Conservation (phyloP, 2,113 vertebrate species). For the Brachionichthys hirsutus region DNA sequence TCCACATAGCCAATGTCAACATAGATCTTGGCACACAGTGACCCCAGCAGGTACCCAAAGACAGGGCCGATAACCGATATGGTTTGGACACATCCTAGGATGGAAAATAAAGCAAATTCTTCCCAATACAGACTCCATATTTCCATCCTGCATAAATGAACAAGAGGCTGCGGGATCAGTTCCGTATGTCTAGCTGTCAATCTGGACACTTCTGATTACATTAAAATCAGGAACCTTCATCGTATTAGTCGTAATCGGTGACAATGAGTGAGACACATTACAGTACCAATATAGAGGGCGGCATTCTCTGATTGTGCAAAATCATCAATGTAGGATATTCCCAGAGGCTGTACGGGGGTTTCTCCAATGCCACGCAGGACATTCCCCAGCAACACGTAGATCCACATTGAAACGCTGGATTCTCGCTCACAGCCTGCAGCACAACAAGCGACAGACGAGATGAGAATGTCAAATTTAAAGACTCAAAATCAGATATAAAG, state of each 20-base stretch:
- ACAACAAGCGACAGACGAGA: neutral
- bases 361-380: conserved; percentile 89
- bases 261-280: conserved; percentile 56
- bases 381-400: conserved; percentile 87
- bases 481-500: neutral
- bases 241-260: too few relatives aligned
- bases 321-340: conserved; percentile 90
- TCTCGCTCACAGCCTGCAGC: conserved; percentile 79
- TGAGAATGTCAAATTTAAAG: neutral
- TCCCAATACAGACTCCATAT: too few relatives aligned
- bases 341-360: conserved; percentile 86
- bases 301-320: conserved; percentile 86
- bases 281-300: conserved; percentile 88
- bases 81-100: conserved; percentile 74
- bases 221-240: too few relatives aligned
- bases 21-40: conserved; percentile 75
- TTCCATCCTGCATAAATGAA: too few relatives aligned
- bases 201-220: neutral
- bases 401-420: conserved; percentile 83
- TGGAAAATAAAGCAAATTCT: neutral
- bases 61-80: conserved; percentile 75
- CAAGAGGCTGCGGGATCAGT: too few relatives aligned
- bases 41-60: conserved; percentile 76
- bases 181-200: too few relatives aligned
- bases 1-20: conserved; percentile 78